A percentile compares a stretch with the other conserved stretches of the same genome.
Evolutionary conservation across 2,888 invertebrate genomes (phyloP).

Genomic region (Trichacis sp.): DNA sequence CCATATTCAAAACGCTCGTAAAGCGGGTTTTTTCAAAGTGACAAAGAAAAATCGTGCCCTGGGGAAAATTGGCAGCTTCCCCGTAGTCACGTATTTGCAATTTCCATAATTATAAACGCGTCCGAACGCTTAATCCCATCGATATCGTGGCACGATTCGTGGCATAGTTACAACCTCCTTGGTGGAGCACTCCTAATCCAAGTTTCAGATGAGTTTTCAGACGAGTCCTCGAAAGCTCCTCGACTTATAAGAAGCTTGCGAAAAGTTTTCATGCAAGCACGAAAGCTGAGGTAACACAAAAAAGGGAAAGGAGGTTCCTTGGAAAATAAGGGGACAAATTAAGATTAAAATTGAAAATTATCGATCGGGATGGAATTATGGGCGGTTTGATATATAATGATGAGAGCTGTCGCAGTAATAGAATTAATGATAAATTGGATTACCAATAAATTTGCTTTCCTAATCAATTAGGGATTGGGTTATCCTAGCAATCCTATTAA

Average conservation of each 20-base stretch:
- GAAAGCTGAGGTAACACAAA: conserved; percentile 46
- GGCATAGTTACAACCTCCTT: conserved; percentile 34
- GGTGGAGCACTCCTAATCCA: conserved; percentile 53
- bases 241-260: conserved; percentile 56
- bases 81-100: conserved; percentile 35
- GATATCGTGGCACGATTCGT: conserved; percentile 34
- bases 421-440: too few relatives aligned
- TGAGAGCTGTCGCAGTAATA: too few relatives aligned
- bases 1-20: conserved; percentile 3
- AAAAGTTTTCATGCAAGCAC: conserved; percentile 56
- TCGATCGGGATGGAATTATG: conserved; percentile 18
- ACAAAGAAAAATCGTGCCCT: conserved; percentile 18
- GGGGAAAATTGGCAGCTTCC: conserved; percentile 12
- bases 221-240: conserved; percentile 50
- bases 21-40: conserved; percentile 18
- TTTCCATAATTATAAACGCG: conserved; percentile 38
- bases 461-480: too few relatives aligned
- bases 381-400: too few relatives aligned
- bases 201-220: conserved; percentile 64
- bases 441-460: too few relatives aligned
- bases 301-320: conserved; percentile 9
- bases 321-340: conserved; percentile 34
- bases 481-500: too few relatives aligned
- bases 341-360: conserved; percentile 31
- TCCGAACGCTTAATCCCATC: conserved; percentile 41